Percentiles rank a stretch among this genome's conserved stretches.
Conservation (phyloP, 2,113 vertebrate genomes). For the Solea senegalensis region DNA sequence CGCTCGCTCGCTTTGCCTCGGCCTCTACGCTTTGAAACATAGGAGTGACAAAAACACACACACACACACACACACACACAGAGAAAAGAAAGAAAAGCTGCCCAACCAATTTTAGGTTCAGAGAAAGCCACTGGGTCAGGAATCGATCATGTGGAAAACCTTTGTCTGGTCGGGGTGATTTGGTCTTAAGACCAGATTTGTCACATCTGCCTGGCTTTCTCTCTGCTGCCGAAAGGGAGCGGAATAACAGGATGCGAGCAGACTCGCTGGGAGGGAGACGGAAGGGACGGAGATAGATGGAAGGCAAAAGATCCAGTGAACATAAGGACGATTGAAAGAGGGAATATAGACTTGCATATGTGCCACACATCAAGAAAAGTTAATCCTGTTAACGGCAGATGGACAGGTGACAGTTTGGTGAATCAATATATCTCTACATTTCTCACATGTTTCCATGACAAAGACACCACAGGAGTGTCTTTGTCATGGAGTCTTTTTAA, state of each 20-base stretch:
- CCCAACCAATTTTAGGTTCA: constrained; percentile 72
- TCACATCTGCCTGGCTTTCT: constrained; percentile 75
- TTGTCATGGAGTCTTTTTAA: constrained; percentile 71
- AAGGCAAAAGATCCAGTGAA: constrained; percentile 16
- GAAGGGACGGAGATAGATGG: constrained; percentile 16
- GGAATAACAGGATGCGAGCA: constrained; percentile 78
- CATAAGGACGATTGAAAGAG: constrained; percentile 24
- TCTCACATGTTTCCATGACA: constrained; percentile 3
- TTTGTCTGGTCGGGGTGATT: constrained; percentile 75
- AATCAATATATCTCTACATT: constrained; percentile 55
- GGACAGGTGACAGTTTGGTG: constrained; percentile 36
- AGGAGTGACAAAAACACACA: constrained; percentile 27
- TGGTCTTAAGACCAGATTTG: constrained; percentile 76
- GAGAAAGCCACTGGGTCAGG: constrained; percentile 70
- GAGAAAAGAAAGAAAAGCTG: constrained; percentile 51
- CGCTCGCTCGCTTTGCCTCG: constrained; percentile 18
- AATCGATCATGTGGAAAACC: constrained; percentile 81
- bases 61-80: not conserved
- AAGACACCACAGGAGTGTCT: constrained; percentile 24
- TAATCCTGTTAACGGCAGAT: constrained; percentile 32
- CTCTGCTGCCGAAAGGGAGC: constrained; percentile 61
- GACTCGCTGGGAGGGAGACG: constrained; percentile 40
- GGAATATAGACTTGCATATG: constrained; percentile 45
- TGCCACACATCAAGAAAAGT: constrained; percentile 30
- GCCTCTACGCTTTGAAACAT: constrained; percentile 62